Base-by-base conservation (phyloP, 2,888 invertebrate genomes). In the Drosophila rellima region DNA sequence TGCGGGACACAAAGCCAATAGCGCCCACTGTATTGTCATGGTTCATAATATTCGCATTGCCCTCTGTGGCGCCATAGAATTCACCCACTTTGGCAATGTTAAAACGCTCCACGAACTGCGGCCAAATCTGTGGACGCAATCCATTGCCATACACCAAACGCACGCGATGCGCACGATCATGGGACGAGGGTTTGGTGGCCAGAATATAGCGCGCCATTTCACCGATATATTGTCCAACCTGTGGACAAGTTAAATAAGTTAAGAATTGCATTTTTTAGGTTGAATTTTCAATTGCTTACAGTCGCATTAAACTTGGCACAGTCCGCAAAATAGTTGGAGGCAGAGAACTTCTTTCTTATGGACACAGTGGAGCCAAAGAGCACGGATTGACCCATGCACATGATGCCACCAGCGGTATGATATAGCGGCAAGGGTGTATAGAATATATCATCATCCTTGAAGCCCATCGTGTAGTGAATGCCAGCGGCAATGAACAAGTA, bases 31-130 rank as follows among this genome's bases (percentile, higher is more conserved):
- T 97, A 87, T 98, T 98, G 91, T 98, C 97, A 39, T 96, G 95
- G 91, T 99, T 99, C 3, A 97, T 98, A 70, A 99, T 97, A 91
- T 98, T 99, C 23, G 98, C 98, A 91, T 99, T 99, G 79, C 98
- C 98, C 93, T 99, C 99, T 0, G 98, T 99, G 2, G 98, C 98
- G 0, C 98, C 99, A 90, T 99, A 99, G 93, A 99, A 97, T 93
- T 99, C 99, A 5, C 96, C 95, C 40, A 99, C 96, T 78, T 94
- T 93, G 56, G 95, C 93, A 57, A 99, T 96, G 63, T 96, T 95
- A 90, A 98, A 98, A 59, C 98, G 94, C 23, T 95, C 94, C 15
- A 97, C 94, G 91, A 99, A 98, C 80, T 97, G 96, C 2, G 93
- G 93, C 99, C 99, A 99, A 81, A 99, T 97, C 94, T 94, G 94